Evolutionary conservation across 2,113 vertebrate genomes (phyloP), one percentile per base, ranked within the genome.

Genomic region (Vulpes lagopus): DNA sequence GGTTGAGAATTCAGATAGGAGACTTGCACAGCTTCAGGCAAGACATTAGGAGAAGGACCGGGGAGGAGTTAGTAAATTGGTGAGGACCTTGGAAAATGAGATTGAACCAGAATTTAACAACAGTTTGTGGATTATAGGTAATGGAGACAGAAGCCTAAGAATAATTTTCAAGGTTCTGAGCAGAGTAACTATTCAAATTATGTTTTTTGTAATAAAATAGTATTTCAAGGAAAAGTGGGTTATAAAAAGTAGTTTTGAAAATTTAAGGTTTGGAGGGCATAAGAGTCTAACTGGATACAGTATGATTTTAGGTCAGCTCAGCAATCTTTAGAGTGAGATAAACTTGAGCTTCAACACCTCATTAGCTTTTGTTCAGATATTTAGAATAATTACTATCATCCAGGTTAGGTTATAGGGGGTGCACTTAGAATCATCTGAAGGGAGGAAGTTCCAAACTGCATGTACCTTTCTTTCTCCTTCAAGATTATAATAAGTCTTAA

Each of bases 161-260:
- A 74, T 60, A 55, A 90, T 67, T 64, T n/a, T 62, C 23, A 87
- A 91, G 51, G 3, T 87, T 74, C n/a, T 87, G 19, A 93, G 17
- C 30, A 30, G 4, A 32, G 5, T 74, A 11, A 86, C 32, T 80
- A 89, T 62, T 79, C 30, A 74, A 93, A 90, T 67, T 43, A 84
- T 9, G n/a, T 16, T 38, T 84, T 79, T 80, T 12, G 62, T 57
- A 84, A 81, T 2, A 69, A 64, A 83, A 43, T 51, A 83, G 25
- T 64, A 64, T 95, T 90, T 91, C 53, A 93, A 95, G 65, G 62
- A 81, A 80, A 95, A 80, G 5, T 35, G 53, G 60, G 49, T 83
- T 91, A 94, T 91, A 22, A 35, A 74, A 90, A 65, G 57, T 27
- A 82, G 25, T 43, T 79, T 73, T 64, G 27, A n/a, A 60, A 64